Conservation (phyloP, 2,797 vertebrate genomes). For the Pseudomugil tenellus region DNA sequence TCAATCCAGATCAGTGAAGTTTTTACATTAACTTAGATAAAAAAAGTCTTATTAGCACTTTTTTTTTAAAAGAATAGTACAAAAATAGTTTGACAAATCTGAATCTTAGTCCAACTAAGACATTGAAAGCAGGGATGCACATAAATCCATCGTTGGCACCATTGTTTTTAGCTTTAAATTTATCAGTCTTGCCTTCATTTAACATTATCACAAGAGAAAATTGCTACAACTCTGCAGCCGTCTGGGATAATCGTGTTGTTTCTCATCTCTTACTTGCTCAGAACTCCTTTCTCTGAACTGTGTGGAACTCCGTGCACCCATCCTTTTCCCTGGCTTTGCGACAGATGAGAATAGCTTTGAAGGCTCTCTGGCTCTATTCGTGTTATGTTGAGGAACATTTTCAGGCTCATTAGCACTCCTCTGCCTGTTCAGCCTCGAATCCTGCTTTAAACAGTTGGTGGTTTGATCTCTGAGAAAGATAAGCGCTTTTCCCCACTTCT, state of each 20-base stretch:
- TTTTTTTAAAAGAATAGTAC: neutral
- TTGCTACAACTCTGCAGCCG: constrained; percentile 17
- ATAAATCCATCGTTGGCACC: constrained; percentile 33
- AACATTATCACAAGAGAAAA: constrained; percentile 12
- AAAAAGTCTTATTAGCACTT: neutral
- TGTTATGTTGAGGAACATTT: constrained; percentile 64
- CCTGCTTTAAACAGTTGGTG: constrained; percentile 36
- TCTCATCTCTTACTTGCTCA: constrained; percentile 30
- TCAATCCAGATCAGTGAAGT: neutral
- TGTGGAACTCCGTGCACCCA: neutral
- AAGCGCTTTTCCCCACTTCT: constrained; percentile 59
- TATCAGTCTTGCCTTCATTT: constrained; percentile 25
- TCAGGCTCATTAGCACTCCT: constrained; percentile 72
- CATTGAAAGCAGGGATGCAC: constrained; percentile 15
- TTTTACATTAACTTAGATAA: neutral
- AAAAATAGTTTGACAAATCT: constrained; percentile 12
- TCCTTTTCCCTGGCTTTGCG: constrained; percentile 48
- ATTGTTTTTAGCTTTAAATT: constrained; percentile 35
- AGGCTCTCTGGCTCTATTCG: constrained; percentile 51
- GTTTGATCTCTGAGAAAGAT: constrained; percentile 69
- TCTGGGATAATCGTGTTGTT: constrained; percentile 36
- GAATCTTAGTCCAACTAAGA: neutral
- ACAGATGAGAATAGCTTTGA: constrained; percentile 42
- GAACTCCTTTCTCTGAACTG: constrained; percentile 30
- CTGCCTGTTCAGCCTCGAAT: constrained; percentile 34